These are phyloP conservation scores for Xiphophorus birchmanni DNA, from an alignment of 2,797 vertebrate genomes.

Conservation along the genomic window DNA sequence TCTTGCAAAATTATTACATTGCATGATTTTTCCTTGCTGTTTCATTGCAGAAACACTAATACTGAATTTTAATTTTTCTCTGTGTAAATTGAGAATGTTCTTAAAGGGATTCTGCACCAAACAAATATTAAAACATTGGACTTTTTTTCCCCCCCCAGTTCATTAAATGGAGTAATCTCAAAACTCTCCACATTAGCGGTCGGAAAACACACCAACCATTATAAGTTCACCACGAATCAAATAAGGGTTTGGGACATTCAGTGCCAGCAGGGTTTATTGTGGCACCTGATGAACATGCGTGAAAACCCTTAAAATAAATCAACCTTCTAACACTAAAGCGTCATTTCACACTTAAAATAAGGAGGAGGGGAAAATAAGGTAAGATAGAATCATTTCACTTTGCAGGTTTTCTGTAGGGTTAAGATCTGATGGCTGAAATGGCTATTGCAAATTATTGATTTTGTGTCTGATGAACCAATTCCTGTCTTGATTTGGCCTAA, in stretches of 20 bases:
- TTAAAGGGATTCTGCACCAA: neutral
- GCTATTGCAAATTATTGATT: neutral
- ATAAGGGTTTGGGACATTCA: neutral
- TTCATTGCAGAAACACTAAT: neutral
- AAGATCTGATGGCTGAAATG: neutral
- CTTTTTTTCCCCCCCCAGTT: neutral
- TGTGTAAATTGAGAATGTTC: neutral
- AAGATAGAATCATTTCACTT: neutral
- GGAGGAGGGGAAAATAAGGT: neutral
- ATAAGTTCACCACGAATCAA: neutral
- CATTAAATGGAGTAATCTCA: neutral
- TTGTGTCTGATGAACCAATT: neutral
- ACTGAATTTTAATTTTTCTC: conserved; percentile 1
- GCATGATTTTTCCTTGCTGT: neutral
- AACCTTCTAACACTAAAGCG: neutral
- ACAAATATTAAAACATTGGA: neutral
- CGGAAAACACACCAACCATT: neutral
- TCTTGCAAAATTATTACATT: neutral
- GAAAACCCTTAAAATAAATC: neutral
- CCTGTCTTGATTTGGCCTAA: neutral
- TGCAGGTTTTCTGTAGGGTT: neutral
- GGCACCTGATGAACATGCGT: neutral
- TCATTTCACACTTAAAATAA: neutral
- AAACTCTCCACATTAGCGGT: neutral
- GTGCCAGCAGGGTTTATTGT: neutral